phyloP scores from a whole-genome alignment of 1,140 invertebrate species.

The Arion vulgaris region DNA sequence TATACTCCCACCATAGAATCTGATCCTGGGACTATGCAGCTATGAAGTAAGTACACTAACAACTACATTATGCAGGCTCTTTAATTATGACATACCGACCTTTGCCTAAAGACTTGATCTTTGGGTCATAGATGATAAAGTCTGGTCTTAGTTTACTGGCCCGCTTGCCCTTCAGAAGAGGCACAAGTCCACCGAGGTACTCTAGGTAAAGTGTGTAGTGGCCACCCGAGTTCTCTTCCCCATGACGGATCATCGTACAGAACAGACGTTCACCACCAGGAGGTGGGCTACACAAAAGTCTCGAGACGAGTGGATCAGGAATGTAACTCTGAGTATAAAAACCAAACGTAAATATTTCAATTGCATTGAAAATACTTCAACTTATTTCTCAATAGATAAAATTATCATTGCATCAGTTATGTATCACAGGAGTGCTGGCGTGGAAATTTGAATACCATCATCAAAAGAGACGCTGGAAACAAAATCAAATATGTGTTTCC shows the following conservation, averaged over 20 bases:
- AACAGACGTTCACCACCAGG: conserved; percentile 87
- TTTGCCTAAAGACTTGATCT: conserved; percentile 60
- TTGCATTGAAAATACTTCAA: no score
- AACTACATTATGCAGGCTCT: no score
- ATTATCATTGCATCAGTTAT: no score
- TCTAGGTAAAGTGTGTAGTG: conserved; percentile 96
- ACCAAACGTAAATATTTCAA: no score
- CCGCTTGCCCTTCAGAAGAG: conserved; percentile 96
- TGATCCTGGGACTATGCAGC: no score
- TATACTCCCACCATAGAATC: no score
- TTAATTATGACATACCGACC: conserved; percentile 35
- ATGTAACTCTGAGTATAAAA: conserved; percentile 90
- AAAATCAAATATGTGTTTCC: no score
- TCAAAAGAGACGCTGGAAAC: no score
- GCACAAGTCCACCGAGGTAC: conserved; percentile 95
- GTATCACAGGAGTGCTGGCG: no score
- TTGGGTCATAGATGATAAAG: conserved; percentile 97
- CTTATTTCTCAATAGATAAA: no score
- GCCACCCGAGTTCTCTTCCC: conserved; percentile 82
- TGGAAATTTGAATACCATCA: no score
- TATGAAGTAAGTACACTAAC: no score
- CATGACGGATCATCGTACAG: conserved; percentile 96
- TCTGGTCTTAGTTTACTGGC: conserved; percentile 97
- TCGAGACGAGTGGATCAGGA: conserved; percentile 87
- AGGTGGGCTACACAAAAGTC: conserved; percentile 94